Base-by-base conservation (phyloP, 2,113 vertebrate species). In the Neodon shergylaensis region DNA sequence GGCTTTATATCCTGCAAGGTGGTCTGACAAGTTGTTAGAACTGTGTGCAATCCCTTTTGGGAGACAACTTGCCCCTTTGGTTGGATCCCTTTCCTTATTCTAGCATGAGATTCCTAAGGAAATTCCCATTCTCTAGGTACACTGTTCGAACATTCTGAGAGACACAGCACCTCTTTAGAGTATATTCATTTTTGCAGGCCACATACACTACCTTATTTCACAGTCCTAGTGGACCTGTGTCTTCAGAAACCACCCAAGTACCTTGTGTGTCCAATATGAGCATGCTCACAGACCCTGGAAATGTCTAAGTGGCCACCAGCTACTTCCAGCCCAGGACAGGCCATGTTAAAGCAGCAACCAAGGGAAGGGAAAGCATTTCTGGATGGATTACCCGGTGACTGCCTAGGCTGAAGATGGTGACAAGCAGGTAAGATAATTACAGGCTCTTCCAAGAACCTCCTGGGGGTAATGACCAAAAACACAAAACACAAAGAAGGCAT, bases 201-300 rank as follows among this genome's bases (percentile, higher is more conserved):
- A 0, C 54, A 22, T 65, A 19, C 14, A 31, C 82, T 44, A 39
- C n/a, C 16, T 26, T 5, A 7, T n/a, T 19, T 10, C 10, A 26
- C 52, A 49, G 6, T 17, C 22, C 5, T 47, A 36, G 58, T 3
- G 8, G 8, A 31, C 1, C 47, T 77, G 39, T 44, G 58, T 17
- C 87, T 39, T 28, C 68, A 31, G 13, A 66, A 33, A 26, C 24
- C 36, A 44, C 52, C 28, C 11, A 2, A 36, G 42, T 33, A 11
- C 31, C 8, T n/a, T 3, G 0, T 7, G 0, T 44, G 12, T 47
- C 31, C 42, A 52, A 14, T 11, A 13, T 16, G 1, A 44, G 24
- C 1, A 0, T 36, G 5, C 7, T 49, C 5, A 3, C 11, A 9
- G 11, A 24, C 78, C 68, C 33, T 7, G 1, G 52, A 44, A 68